phyloP scores from a whole-genome alignment of 2,888 invertebrate species.

The Luffia ferchaultella region DNA sequence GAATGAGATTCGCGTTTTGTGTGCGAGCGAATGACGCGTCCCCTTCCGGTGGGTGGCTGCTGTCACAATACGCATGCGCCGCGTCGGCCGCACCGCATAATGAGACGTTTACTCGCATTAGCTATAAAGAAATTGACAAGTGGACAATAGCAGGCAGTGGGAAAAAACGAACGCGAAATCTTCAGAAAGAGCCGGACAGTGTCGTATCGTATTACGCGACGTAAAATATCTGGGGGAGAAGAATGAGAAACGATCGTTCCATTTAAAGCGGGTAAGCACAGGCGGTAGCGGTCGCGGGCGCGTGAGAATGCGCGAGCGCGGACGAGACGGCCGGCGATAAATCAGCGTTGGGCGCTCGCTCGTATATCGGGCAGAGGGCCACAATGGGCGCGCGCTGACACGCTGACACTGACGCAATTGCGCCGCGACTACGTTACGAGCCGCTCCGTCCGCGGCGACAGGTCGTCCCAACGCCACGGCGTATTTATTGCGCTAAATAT shows the following conservation, averaged over 20 bases:
- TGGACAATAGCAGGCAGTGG: constrained; percentile 59
- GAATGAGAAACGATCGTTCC: constrained; percentile 62
- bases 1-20: constrained; percentile 63
- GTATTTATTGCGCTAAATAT: constrained; percentile 65
- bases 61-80: constrained; percentile 65
- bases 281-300: not conserved
- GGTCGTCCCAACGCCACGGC: constrained; percentile 17
- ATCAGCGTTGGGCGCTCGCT: constrained; percentile 36
- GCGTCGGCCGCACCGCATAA: constrained; percentile 56
- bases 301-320: constrained; percentile 18
- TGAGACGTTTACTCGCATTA: constrained; percentile 67
- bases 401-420: constrained; percentile 56
- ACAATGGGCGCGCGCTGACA: constrained; percentile 52
- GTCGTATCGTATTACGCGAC: constrained; percentile 66
- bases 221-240: constrained; percentile 63
- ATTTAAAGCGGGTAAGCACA: constrained; percentile 31
- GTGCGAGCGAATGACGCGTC: constrained; percentile 58
- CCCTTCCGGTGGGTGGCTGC: constrained; percentile 66
- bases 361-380: constrained; percentile 38
- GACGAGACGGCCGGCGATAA: constrained; percentile 53
- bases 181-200: constrained; percentile 64
- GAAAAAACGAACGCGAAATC: constrained; percentile 55
- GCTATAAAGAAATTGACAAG: constrained; percentile 67
- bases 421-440: constrained; percentile 31
- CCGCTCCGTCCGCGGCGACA: constrained; percentile 20